Conservation (phyloP, 1,140 invertebrate genomes). For the Heliconius hewitsoni region DNA sequence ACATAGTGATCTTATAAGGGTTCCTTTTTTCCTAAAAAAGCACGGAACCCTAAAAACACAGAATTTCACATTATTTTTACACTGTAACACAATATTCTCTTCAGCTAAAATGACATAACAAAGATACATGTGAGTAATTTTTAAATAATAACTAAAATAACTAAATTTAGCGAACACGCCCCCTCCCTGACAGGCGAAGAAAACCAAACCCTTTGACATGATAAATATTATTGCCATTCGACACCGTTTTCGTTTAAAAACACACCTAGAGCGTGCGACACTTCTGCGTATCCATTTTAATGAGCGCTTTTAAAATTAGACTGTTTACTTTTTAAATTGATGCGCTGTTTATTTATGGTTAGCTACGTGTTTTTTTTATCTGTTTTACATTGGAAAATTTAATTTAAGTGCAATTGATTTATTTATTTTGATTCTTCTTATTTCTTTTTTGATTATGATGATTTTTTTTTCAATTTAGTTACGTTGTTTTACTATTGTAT, state of each 20-base stretch:
- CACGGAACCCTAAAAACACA: too few species aligned
- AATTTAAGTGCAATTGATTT: constrained; percentile 2
- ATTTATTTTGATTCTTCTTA: too few species aligned
- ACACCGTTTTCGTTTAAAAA: constrained; percentile 56
- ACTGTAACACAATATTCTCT: too few species aligned
- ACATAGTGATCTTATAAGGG: too few species aligned
- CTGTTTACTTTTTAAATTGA: constrained; percentile 64
- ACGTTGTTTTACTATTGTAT: background rate
- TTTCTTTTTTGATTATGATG: constrained; percentile 19
- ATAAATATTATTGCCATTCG: constrained; percentile 69
- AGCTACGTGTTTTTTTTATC: background rate
- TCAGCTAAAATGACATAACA: background rate
- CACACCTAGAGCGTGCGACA: constrained; percentile 47
- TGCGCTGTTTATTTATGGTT: constrained; percentile 27
- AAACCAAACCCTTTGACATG: constrained; percentile 63
- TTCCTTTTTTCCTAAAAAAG: too few species aligned
- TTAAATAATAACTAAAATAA: background rate
- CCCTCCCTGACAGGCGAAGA: constrained; percentile 44
- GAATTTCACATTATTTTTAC: too few species aligned
- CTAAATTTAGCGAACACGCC: constrained; percentile 41
- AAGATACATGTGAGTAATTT: background rate
- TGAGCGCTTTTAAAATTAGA: constrained; percentile 61
- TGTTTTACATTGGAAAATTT: background rate
- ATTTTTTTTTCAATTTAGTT: background rate
- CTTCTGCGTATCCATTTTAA: constrained; percentile 68